Evolutionary conservation across 2,888 invertebrate genomes (phyloP), one percentile per base, ranked within the genome.

Genomic region (Tubulanus polymorphus): DNA sequence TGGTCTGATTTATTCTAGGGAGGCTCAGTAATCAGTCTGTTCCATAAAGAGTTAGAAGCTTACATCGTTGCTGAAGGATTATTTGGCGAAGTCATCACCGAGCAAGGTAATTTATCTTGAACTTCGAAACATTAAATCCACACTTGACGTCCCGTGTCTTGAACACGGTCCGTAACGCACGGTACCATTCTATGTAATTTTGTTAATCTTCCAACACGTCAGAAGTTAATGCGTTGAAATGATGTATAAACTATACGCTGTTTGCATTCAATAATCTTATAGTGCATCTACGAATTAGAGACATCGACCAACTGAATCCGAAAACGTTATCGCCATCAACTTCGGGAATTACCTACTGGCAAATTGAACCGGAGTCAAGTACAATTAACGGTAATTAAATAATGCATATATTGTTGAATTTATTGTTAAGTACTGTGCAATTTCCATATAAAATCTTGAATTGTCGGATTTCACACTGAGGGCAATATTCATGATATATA

Each of bases 31-130:
- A 74, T 79, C 15, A 63, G 76, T 25, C 54, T 79, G 37, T 79
- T 78, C 54, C 79, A 79, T 63, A 77, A 78, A 56, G 79, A 78
- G 53, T 61, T 78, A 37, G 78, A 79, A 55, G 78, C 78, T 0
- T 78, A 77, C 54, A 61, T 79, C 47, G 75, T 75, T 27, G 76
- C 75, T 1, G 79, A 79, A 57, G 78, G 78, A 5, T 57, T 78
- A 37, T 78, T 75, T 63, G 71, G 74, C 45, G 75, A 78, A 26
- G 71, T 73, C 37, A 62, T 75, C n/a, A 75, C 75, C 2, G 78
- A 78, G 61, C 74, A 75, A 55, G 77, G 77, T 78, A 63, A 51
- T n/a, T n/a, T n/a, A n/a, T n/a, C n/a, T n/a, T n/a, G n/a, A n/a
- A n/a, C n/a, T n/a, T n/a, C n/a, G n/a, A n/a, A n/a, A n/a, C n/a